Conservation (phyloP, 2,888 invertebrate genomes). For the Caenorhabditis becei region DNA sequence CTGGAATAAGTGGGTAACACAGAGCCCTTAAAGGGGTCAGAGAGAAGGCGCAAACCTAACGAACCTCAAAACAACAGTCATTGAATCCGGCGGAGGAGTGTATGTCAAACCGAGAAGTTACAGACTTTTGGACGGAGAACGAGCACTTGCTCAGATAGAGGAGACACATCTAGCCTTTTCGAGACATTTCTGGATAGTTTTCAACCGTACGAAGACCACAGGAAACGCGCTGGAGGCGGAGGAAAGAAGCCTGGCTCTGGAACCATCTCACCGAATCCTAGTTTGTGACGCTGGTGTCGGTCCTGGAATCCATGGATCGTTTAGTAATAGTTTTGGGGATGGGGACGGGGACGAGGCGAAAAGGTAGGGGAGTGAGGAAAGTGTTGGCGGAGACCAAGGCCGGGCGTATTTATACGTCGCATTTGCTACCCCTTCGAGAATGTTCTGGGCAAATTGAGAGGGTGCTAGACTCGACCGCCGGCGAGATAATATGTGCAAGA, state of each 20-base stretch:
- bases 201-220: conserved; percentile 38
- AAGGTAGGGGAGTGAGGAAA: conserved; percentile 2
- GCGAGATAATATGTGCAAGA: conserved; percentile 1
- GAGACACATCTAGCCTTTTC: conserved; percentile 23
- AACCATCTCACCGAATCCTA: conserved; percentile 51
- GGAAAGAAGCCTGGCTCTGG: conserved; percentile 19
- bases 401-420: conserved; percentile 40
- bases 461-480: conserved; percentile 13
- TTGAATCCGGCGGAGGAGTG: conserved; percentile 20
- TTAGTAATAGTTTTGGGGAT: conserved; percentile 5
- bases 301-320: conserved; percentile 29
- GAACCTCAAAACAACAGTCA: conserved; percentile 35
- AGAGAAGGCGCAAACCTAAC: conserved; percentile 49
- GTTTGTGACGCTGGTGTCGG: neutral
- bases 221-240: neutral
- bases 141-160: conserved; percentile 17
- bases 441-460: conserved; percentile 29
- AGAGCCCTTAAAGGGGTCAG: conserved; percentile 36
- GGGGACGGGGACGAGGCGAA: neutral
- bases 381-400: conserved; percentile 12
- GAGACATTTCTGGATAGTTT: conserved; percentile 9
- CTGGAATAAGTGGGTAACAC: conserved; percentile 35
- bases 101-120: conserved; percentile 40
- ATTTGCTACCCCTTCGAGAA: conserved; percentile 34
- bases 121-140: neutral